A percentile compares a stretch with the other conserved stretches of the same genome.
phyloP scores from a whole-genome alignment of 2,113 vertebrate species.

The Ursus arctos region DNA sequence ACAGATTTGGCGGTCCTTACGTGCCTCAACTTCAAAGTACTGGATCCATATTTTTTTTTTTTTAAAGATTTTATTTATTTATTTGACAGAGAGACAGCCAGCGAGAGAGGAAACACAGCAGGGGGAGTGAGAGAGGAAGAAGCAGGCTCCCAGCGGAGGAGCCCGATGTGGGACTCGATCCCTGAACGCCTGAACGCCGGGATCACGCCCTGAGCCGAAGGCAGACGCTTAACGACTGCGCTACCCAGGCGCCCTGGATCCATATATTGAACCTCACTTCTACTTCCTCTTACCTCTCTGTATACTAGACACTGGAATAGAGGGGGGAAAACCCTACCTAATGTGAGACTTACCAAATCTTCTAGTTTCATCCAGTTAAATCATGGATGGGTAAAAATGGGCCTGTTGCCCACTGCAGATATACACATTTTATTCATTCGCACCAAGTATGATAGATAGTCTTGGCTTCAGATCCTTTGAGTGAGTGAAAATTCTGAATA shows the following conservation, averaged over 20 bases:
- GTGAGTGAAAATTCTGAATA: not conserved
- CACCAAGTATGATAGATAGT: not conserved
- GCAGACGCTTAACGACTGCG: too few relatives aligned
- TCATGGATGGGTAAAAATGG: not conserved
- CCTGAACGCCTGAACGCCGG: too few relatives aligned
- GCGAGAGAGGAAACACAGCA: too few relatives aligned
- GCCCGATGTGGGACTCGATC: too few relatives aligned
- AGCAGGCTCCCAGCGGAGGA: too few relatives aligned
- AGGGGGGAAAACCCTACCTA: not conserved
- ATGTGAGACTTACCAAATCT: not conserved
- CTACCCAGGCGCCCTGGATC: too few relatives aligned
- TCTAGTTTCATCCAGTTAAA: not conserved
- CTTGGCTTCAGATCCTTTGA: not conserved
- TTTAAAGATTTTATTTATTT: too few relatives aligned
- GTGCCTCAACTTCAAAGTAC: not conserved
- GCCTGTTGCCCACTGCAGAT: not conserved
- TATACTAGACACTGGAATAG: not conserved
- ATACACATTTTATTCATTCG: constrained; percentile 30
- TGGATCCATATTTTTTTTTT: not conserved
- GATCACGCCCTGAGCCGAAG: too few relatives aligned
- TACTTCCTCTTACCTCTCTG: not conserved
- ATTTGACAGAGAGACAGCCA: too few relatives aligned
- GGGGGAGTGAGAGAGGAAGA: too few relatives aligned
- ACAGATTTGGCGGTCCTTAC: not conserved
- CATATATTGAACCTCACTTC: not conserved